These are phyloP conservation scores for Mareca strepera DNA, from an alignment of 2,797 vertebrate species.

Conservation along the genomic window DNA sequence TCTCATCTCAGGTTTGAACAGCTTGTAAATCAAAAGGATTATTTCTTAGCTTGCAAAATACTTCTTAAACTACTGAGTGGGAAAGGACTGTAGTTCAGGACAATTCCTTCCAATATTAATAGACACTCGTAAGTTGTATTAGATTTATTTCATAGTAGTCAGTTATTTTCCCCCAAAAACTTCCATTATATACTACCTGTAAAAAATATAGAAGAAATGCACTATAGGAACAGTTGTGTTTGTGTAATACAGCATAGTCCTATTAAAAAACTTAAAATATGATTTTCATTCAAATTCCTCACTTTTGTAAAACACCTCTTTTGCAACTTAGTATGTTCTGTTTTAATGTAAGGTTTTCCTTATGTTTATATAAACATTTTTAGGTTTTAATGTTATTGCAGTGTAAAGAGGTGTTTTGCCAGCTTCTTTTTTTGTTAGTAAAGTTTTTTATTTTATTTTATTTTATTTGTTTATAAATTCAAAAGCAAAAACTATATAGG, in stretches of 20 bases:
- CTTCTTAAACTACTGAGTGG: not conserved
- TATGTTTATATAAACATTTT: not conserved
- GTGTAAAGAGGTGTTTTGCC: not conserved
- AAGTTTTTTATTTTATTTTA: not conserved
- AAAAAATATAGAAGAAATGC: not conserved
- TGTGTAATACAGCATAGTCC: not conserved
- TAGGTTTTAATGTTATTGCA: not conserved
- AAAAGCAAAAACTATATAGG: not conserved
- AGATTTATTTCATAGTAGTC: not conserved
- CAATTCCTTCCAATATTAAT: not conserved
- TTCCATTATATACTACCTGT: not conserved
- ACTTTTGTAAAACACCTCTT: not conserved
- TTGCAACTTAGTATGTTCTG: not conserved
- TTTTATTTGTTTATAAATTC: not conserved
- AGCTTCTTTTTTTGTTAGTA: not conserved
- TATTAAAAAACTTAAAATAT: not conserved
- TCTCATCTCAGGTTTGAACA: not conserved
- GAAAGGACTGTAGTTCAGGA: not conserved
- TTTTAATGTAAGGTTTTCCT: not conserved
- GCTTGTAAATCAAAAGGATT: constrained; percentile 20
- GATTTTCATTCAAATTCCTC: not conserved
- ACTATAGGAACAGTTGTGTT: not conserved
- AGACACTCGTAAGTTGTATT: not conserved
- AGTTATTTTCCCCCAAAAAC: not conserved
- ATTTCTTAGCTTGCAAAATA: not conserved